Base-by-base conservation (phyloP, 2,888 invertebrate species). In the Cephus runcator region DNA sequence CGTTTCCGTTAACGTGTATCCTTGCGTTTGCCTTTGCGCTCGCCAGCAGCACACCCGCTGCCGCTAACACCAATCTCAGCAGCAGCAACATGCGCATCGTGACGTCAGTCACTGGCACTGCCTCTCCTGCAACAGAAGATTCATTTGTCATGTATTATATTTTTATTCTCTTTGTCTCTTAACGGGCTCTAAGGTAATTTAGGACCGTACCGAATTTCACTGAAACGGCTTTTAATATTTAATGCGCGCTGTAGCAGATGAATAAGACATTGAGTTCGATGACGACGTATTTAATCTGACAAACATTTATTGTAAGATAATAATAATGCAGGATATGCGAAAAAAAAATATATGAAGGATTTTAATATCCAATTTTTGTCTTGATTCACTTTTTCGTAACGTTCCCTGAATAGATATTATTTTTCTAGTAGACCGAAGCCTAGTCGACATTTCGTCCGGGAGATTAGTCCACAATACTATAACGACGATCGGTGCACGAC, bases 1-100 rank as follows among this genome's bases (percentile, higher is more conserved):
- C 68, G 73, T 34, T 34, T 31, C 31, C 31, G 31, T 34, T 34
- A 71, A 34, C 71, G 71, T 74, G 71, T 76, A 71, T 56, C 34
- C 81, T 76, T 77, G 81, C 81, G 81, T 79, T 79, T 81, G 77
- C 81, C 68, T 73, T n/a, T 31, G 74, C 78, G 69, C 78, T 76
- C 79, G 81, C 83, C 78, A 84, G 88, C 89, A 89, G 89, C 88
- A 88, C 87, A 85, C 87, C 87, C 85, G 89, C 90, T 90, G 90
- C 89, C 88, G 90, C 89, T 84, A 91, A 88, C 89, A 89, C 86
- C 88, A 91, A 87, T 84, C 88, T 90, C 88, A 89, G 88, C 87
- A 90, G 89, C 89, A 89, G 89, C 90, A 88, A 89, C 89, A 89
- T 90, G 88, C 90, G 90, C 91, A 91, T 91, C 87, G 88, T 90